phyloP scores from a whole-genome alignment of 2,888 invertebrate species.

The Cristatella mucedo region DNA sequence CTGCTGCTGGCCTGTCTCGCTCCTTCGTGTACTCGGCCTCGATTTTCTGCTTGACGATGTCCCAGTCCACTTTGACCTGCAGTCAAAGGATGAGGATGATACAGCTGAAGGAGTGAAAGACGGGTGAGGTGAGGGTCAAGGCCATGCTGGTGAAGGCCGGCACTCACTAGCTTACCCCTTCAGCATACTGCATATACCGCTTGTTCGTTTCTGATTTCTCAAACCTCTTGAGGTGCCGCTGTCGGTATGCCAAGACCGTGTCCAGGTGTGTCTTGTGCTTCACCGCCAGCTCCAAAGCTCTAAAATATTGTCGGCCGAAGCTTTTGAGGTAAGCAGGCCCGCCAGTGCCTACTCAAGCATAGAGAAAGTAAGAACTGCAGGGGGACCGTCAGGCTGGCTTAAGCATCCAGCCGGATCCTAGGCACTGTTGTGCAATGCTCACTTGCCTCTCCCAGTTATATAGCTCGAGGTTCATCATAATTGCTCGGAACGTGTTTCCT shows the following conservation, averaged over 20 bases:
- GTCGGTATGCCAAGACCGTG: conserved; percentile 52
- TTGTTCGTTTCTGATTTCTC: conserved; percentile 40
- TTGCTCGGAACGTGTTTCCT: conserved; percentile 52
- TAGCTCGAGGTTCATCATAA: conserved; percentile 53
- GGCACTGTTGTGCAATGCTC: too few species aligned
- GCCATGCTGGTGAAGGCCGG: not conserved
- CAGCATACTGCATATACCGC: conserved; percentile 31
- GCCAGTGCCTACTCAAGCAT: too few species aligned
- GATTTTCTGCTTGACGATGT: conserved; percentile 39
- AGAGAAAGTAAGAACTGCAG: too few species aligned
- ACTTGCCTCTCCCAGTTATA: conserved; percentile 57
- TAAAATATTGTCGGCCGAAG: conserved; percentile 34
- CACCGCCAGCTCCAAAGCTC: conserved; percentile 56
- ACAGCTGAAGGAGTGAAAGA: not conserved
- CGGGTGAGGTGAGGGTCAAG: conserved; percentile 10
- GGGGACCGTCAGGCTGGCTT: too few species aligned
- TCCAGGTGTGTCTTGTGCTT: conserved; percentile 58
- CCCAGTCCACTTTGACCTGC: conserved; percentile 41
- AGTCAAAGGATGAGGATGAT: not conserved
- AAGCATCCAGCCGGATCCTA: too few species aligned
- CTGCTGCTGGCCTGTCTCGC: conserved; percentile 20
- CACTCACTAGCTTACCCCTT: conserved; percentile 22
- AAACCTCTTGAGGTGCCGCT: conserved; percentile 47
- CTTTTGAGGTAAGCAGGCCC: too few species aligned
- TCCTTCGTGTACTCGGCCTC: conserved; percentile 36